Base-by-base conservation (phyloP, 2,888 invertebrate genomes). In the Agrochola lota region DNA sequence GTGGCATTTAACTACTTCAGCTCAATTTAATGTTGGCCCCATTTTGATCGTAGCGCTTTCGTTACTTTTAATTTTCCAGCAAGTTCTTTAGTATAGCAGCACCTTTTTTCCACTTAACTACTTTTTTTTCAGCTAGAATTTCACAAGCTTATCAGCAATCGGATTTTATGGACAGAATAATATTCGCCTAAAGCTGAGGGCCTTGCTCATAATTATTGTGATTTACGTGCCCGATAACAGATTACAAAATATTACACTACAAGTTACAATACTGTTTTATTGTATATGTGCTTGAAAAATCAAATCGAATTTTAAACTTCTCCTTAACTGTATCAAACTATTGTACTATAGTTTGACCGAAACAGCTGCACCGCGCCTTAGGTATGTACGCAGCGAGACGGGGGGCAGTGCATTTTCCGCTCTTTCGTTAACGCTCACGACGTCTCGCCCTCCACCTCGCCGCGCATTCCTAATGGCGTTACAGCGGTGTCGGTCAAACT, bases 191-290 rank as follows among this genome's bases (percentile, higher is more conserved):
- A 60, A 40, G 12, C 11, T 12, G n/a, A 43, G 3, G 11, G 20
- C 52, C n/a, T 68, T 55, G 35, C 4, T 35, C 11, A 57, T 40
- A 49, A 23, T 59, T 12, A 43, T 43, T n/a, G 59, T 35, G 40
- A 78, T 26, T 70, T 23, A 52, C n/a, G 17, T 26, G 26, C 11
- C 23, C 7, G 43, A 79, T 35, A 52, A 17, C 2, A 78, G 12
- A 43, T 59, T 59, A 59, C 30, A 43, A 78, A 76, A 40, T 30
- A 40, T 74, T 17, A 55, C 23, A 43, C 40, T 43, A 46, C 8
- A 4, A 62, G 30, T 30, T 49, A 63, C 35, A 57, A 17, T 55
- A 12, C 30, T 11, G 17, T 74, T 26, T 69, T 26, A 12, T 30
- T 43, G 12, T 30, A 12, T 30, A 12, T 30, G 8, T 35, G 20